These are phyloP conservation scores for Elysia crispata DNA, from an alignment of 2,888 invertebrate species.

Conservation along the genomic window DNA sequence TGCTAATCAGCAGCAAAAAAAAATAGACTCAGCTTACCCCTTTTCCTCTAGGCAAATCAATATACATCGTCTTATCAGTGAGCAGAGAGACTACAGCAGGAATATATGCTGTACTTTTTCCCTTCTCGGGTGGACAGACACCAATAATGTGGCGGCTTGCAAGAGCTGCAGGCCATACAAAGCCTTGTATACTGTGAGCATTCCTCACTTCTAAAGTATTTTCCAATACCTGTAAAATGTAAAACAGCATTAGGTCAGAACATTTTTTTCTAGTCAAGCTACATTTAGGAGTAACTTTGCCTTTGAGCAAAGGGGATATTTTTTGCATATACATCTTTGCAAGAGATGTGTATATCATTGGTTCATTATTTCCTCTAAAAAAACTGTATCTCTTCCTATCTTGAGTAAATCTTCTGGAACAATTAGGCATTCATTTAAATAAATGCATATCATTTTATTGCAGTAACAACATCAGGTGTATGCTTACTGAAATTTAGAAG, in stretches of 20 bases:
- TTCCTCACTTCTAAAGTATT: slow-evolving; percentile 68
- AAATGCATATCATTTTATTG: neutral
- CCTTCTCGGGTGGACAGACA: slow-evolving; percentile 78
- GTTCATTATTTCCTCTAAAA: no score
- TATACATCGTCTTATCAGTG: slow-evolving; percentile 77
- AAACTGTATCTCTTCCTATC: no score
- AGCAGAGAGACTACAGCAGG: slow-evolving; percentile 84
- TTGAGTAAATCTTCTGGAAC: no score
- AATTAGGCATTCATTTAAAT: no score
- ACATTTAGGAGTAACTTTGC: no score
- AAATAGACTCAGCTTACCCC: slow-evolving; percentile 64
- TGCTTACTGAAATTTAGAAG: no score
- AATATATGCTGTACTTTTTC: slow-evolving; percentile 84
- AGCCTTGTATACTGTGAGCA: slow-evolving; percentile 83
- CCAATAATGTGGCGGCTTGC: slow-evolving; percentile 84
- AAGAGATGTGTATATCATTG: no score
- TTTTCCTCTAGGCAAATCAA: slow-evolving; percentile 62
- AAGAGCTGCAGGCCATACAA: slow-evolving; percentile 85
- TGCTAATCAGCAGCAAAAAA: neutral
- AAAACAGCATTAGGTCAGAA: neutral
- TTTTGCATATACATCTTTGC: no score
- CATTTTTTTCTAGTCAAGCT: no score
- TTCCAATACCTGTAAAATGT: slow-evolving; percentile 36
- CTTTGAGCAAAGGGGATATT: no score
- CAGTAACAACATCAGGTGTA: neutral